Evolutionary conservation across 2,113 vertebrate species (phyloP).

Genomic region (Speoplatyrhinus poulsoni): DNA sequence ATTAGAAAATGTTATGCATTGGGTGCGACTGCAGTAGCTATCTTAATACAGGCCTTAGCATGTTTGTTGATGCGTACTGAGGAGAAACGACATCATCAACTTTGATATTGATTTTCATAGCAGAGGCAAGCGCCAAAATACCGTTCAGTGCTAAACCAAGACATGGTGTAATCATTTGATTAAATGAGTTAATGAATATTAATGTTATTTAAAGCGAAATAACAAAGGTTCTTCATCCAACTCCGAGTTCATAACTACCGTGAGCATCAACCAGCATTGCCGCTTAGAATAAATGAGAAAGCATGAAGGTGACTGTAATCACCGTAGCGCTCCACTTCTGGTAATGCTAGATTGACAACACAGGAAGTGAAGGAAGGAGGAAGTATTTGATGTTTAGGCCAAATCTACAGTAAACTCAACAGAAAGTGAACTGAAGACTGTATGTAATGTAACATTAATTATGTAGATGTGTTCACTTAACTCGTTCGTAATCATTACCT

Average conservation of each 20-base stretch:
- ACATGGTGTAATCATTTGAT: not conserved
- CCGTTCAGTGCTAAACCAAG: too few species aligned
- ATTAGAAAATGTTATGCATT: not conserved
- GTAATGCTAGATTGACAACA: conserved; percentile 45
- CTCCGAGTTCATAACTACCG: not conserved
- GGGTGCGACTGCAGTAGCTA: too few species aligned
- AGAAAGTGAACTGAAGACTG: not conserved
- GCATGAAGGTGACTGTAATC: not conserved
- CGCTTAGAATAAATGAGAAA: not conserved
- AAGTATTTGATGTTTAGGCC: conserved; percentile 36
- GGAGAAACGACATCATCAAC: not conserved
- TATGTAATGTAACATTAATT: not conserved
- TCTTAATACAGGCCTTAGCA: conserved; percentile 7
- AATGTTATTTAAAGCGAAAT: not conserved
- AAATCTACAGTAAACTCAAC: not conserved
- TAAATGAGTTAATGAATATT: not conserved
- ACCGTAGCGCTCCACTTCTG: conserved; percentile 18
- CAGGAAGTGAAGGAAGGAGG: conserved; percentile 70
- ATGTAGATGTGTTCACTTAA: not conserved
- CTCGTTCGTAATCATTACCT: too few species aligned
- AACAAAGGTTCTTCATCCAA: not conserved
- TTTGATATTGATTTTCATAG: not conserved
- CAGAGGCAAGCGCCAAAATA: not conserved
- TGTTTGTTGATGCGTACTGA: conserved; percentile 13
- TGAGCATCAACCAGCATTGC: not conserved